phyloP scores from a whole-genome alignment of 2,888 invertebrate genomes.

The Drosophila anceps region DNA sequence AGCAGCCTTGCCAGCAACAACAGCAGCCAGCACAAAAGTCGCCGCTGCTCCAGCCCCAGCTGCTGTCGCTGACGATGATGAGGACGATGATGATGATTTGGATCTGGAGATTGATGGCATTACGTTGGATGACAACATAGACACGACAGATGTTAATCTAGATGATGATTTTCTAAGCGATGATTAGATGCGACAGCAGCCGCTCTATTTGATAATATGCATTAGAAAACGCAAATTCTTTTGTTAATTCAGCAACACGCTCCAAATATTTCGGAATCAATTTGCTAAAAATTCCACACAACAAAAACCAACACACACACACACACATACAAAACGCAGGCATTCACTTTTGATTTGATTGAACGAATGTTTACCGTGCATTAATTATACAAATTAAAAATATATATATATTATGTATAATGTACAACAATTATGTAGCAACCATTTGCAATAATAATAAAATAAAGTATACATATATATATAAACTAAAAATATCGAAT shows the following conservation, averaged over 20 bases:
- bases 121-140: slow-evolving; percentile 92
- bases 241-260: slow-evolving; percentile 43
- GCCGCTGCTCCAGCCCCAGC: slow-evolving; percentile 12
- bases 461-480: too few relatives aligned
- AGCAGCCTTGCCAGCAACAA: slow-evolving; percentile 6
- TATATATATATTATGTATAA: slow-evolving; percentile 62
- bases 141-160: slow-evolving; percentile 90
- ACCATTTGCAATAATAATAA: slow-evolving; percentile 62
- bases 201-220: slow-evolving; percentile 49
- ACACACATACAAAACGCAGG: slow-evolving; percentile 30
- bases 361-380: slow-evolving; percentile 65
- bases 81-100: slow-evolving; percentile 88
- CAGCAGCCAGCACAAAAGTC: slow-evolving; percentile 19
- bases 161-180: slow-evolving; percentile 90
- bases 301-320: slow-evolving; percentile 10
- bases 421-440: slow-evolving; percentile 60
- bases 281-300: slow-evolving; percentile 64
- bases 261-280: slow-evolving; percentile 47
- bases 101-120: slow-evolving; percentile 94
- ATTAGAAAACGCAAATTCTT: slow-evolving; percentile 48
- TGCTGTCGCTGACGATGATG: slow-evolving; percentile 52
- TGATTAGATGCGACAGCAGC: slow-evolving; percentile 62
- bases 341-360: slow-evolving; percentile 71
- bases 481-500: slow-evolving; percentile 18
- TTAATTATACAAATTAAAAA: slow-evolving; percentile 60